A percentile compares a stretch with the other conserved stretches of the same genome.
These are phyloP conservation scores for Drosophila maculinotata DNA, from an alignment of 2,888 invertebrate species.

Conservation along the genomic window DNA sequence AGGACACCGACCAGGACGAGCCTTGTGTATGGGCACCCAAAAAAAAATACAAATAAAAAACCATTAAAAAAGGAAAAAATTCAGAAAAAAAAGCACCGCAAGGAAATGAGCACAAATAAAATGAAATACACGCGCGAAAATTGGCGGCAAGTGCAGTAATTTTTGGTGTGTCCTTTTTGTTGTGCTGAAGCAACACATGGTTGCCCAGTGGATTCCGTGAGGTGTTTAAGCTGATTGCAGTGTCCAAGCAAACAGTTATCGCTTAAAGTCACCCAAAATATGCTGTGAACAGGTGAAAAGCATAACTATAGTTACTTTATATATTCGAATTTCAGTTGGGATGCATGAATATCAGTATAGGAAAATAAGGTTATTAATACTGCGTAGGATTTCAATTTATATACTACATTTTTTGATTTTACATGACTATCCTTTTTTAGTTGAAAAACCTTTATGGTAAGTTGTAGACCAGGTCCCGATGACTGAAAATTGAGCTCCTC, in stretches of 20 bases:
- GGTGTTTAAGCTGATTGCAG: constrained; percentile 70
- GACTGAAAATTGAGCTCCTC: too few species aligned
- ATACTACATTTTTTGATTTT: too few species aligned
- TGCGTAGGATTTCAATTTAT: too few species aligned
- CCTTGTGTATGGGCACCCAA: constrained; percentile 22
- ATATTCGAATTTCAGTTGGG: too few species aligned
- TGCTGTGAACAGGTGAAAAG: neutral
- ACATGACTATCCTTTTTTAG: too few species aligned
- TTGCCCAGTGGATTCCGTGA: constrained; percentile 37
- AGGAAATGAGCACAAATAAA: constrained; percentile 61
- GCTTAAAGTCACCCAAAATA: neutral
- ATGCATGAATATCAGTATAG: too few species aligned
- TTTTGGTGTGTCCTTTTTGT: constrained; percentile 16
- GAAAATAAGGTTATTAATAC: too few species aligned
- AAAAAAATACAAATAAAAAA: constrained; percentile 15
- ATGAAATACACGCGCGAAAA: constrained; percentile 38
- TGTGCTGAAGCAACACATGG: constrained; percentile 66
- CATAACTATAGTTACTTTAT: too few species aligned
- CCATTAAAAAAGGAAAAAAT: constrained; percentile 16
- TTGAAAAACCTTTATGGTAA: too few species aligned
- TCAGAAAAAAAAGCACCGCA: constrained; percentile 11
- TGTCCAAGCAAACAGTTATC: constrained; percentile 17
- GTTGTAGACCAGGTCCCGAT: too few species aligned
- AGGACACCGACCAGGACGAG: constrained; percentile 47
- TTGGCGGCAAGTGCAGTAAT: constrained; percentile 32